phyloP scores from a whole-genome alignment of 2,797 vertebrate genomes.

The Oreortyx pictus region DNA sequence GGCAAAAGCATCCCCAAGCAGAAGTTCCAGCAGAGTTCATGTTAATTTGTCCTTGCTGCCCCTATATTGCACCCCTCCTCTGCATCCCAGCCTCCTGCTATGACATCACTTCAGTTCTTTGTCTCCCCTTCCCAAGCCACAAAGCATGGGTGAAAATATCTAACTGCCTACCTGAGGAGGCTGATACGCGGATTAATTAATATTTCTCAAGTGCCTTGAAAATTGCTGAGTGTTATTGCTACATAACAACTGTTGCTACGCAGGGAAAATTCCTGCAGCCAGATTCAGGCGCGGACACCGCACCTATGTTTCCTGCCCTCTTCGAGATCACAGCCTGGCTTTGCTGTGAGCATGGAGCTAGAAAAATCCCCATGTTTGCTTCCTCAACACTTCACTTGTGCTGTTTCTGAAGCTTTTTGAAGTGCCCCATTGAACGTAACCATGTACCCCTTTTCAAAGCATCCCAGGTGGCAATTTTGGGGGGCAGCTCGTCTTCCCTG shows the following conservation, averaged over 20 bases:
- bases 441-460: background rate
- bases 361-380: background rate
- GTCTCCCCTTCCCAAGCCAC: background rate
- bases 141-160: background rate
- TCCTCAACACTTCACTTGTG: rapidly evolving
- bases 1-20: background rate
- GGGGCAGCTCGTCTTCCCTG: background rate
- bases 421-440: rapidly evolving
- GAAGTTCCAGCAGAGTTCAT: background rate
- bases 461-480: background rate
- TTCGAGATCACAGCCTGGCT: background rate
- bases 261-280: background rate
- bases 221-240: conserved; percentile 19
- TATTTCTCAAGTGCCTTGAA: conserved; percentile 52
- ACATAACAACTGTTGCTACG: conserved; percentile 54
- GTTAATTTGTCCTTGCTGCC: background rate
- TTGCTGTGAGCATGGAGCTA: background rate
- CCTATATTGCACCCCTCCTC: background rate
- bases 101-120: background rate
- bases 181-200: conserved; percentile 47
- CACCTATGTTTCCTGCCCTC: background rate
- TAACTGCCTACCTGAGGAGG: conserved; percentile 1
- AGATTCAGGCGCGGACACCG: background rate
- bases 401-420: background rate
- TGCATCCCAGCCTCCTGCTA: background rate